Evolutionary conservation across 2,888 invertebrate genomes (phyloP), one percentile per base, ranked within the genome.

Genomic region (Drosophila seclusa): DNA sequence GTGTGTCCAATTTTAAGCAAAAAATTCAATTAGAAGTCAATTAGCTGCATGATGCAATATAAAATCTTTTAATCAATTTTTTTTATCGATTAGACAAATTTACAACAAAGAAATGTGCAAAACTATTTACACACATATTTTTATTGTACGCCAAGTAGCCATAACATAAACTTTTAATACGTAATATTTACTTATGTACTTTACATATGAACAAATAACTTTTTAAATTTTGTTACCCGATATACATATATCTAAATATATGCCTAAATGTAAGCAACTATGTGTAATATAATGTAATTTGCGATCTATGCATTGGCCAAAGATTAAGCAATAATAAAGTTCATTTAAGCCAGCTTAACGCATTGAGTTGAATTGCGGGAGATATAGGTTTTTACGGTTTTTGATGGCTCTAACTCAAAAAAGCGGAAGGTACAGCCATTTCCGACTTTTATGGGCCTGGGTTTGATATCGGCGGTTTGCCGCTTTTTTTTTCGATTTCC

Each of bases 251-350:
- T 50, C 18, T 52, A 63, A 34, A 42, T 54, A 10, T 34, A 62
- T 62, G 60, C 60, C 24, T 60, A 36, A 18, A 29, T 54, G 6
- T 76, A 72, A 64, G 60, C 45, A 54, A 53, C 42, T 61, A 57
- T 74, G 64, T 73, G 74, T 73, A 72, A 85, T 65, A 73, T 75
- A 72, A 79, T 69, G 67, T 82, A 80, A 80, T 87, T 83, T 75
- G 76, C 85, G 84, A 89, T 90, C 87, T 87, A 83, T 82, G 83
- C 86, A 83, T 90, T 90, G 90, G 90, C 91, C 91, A 91, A 91
- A 91, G 91, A 91, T 86, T 89, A 84, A 88, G 84, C 85, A 88
- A 87, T 84, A 90, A 86, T 76, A 80, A 84, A 77, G 34, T 87
- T 79, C 21, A 70, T 68, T 65, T 87, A 83, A 79, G 88, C 40